A percentile compares a stretch with the other conserved stretches of the same genome.
Conservation (phyloP, 2,888 invertebrate genomes). For the Notodonta ziczac region DNA sequence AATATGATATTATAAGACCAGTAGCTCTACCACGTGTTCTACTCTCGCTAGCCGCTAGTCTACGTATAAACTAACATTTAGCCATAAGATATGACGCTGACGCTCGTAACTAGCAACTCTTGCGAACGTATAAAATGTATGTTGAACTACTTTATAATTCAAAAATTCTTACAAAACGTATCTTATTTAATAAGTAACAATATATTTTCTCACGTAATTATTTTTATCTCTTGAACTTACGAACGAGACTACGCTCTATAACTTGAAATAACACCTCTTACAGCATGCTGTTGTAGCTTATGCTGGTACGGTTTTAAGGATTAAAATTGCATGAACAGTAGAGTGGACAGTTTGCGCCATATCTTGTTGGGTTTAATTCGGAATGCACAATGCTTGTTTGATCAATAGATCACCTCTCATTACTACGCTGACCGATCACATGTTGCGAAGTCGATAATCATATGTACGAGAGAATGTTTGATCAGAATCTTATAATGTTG, state of each 20-base stretch:
- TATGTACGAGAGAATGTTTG: conserved; percentile 29
- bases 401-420: conserved; percentile 50
- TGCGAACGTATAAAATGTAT: too few species aligned
- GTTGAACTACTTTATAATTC: too few species aligned
- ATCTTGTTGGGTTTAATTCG: conserved; percentile 17
- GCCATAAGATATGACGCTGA: too few species aligned
- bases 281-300: conserved; percentile 6
- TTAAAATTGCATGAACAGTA: conserved; percentile 8
- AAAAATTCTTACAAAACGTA: too few species aligned
- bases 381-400: conserved; percentile 44
- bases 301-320: conserved; percentile 14
- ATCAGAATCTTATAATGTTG: conserved; percentile 6
- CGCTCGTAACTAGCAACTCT: too few species aligned
- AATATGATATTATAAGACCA: too few species aligned
- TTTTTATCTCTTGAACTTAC: conserved; percentile 29
- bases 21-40: too few species aligned
- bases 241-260: conserved; percentile 5
- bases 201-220: conserved; percentile 30
- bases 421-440: conserved; percentile 50
- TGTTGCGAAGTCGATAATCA: conserved; percentile 68
- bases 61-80: too few species aligned
- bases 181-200: conserved; percentile 14
- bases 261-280: conserved; percentile 12
- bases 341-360: conserved; percentile 9
- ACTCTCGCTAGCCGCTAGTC: too few species aligned